Conservation (phyloP, 2,113 vertebrate species). For the Alligator sinensis region DNA sequence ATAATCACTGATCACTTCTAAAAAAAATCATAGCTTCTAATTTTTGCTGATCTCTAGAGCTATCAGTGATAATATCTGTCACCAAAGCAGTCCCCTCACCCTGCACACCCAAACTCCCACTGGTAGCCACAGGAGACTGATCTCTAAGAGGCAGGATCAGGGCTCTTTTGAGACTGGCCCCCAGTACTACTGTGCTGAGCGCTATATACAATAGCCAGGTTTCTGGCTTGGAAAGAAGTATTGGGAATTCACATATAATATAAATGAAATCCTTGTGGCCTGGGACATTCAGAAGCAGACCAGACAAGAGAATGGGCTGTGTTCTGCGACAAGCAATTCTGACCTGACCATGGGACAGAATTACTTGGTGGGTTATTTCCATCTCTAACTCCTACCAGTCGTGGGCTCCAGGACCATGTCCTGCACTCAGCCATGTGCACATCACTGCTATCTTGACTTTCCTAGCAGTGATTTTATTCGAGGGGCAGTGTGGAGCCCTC, state of each 20-base stretch:
- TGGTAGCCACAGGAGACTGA: not conserved
- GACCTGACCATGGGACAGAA: not conserved
- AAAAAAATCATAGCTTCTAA: not conserved
- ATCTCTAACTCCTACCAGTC: not conserved
- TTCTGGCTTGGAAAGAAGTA: not conserved
- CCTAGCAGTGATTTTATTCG: not conserved
- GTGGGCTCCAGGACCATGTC: not conserved
- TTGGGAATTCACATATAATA: not conserved
- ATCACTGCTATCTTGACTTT: not conserved
- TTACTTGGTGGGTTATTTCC: not conserved
- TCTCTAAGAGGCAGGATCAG: not conserved
- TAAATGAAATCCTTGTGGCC: not conserved
- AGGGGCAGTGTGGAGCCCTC: not conserved
- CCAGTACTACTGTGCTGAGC: not conserved
- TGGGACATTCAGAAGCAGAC: not conserved
- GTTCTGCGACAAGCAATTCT: not conserved
- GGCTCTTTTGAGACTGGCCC: not conserved
- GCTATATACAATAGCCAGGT: not conserved
- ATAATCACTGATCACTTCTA: not conserved
- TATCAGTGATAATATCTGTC: not conserved
- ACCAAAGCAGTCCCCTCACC: not conserved
- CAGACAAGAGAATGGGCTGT: not conserved
- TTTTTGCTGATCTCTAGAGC: not conserved
- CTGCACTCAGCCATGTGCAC: not conserved
- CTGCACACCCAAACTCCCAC: not conserved